Base-by-base conservation (phyloP, 2,113 vertebrate genomes). In the Pseudorhombus dupliciocellatus region DNA sequence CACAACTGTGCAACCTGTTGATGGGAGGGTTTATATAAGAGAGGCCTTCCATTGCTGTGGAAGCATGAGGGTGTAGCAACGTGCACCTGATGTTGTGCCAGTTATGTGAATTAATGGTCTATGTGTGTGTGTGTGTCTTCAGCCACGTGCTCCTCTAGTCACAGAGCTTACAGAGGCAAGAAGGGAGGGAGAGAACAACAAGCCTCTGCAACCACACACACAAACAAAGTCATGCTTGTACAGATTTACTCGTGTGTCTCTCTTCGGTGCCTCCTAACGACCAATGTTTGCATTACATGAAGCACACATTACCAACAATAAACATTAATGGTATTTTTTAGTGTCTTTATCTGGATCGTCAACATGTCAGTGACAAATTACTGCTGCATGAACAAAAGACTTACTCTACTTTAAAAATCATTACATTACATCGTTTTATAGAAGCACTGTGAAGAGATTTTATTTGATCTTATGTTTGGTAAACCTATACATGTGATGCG, bases 61-160 rank as follows among this genome's bases (percentile, higher is more conserved):
- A 34, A 34, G 10, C 9, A 34, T 34, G 31, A 10, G 10, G 31
- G 9, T 11, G 31, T 9, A 34, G 10, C 31, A 34, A 44, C 67
- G 25, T 73, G 66, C 59, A n/a, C n/a, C n/a, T n/a, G n/a, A n/a
- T n/a, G n/a, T n/a, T n/a, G n/a, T n/a, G n/a, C n/a, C n/a, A n/a
- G n/a, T n/a, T n/a, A n/a, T n/a, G n/a, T n/a, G n/a, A n/a, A n/a
- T n/a, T n/a, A n/a, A n/a, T n/a, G n/a, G 59, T 75, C 51, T 73
- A 63, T 56, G 22, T 15, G 9, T 30, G 65, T 21, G 4, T 76
- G 53, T 73, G 0, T 70, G 1, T 34, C 25, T 9, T 25, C 30
- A 28, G 86, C 74, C 83, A 81, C 81, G 82, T 88, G 87, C 72
- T 53, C 63, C 68, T 80, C 18, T 25, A 37, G 82, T 83, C 81